Evolutionary conservation across 2,113 vertebrate species (phyloP).

Genomic region (Indri indri): DNA sequence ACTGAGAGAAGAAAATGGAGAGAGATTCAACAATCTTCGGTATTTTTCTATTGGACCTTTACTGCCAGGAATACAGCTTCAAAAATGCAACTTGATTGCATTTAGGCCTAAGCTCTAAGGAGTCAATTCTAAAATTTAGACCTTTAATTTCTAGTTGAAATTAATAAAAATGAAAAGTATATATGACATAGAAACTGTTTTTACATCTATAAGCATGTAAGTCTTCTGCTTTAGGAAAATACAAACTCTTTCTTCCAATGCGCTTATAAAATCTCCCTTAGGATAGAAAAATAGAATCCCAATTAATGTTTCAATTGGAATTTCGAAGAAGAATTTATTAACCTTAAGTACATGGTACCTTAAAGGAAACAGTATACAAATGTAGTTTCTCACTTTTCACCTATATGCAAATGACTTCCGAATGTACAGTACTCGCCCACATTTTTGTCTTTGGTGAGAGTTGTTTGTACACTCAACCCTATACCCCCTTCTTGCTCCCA

Average conservation of each 20-base stretch:
- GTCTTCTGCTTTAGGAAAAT: background rate
- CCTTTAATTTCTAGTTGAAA: constrained; percentile 13
- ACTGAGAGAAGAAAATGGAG: background rate
- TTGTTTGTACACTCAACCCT: background rate
- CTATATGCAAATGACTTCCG: background rate
- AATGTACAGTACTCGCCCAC: background rate
- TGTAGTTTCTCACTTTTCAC: background rate
- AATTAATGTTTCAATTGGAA: background rate
- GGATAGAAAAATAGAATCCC: background rate
- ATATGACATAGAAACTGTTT: background rate
- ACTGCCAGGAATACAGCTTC: background rate
- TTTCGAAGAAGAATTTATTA: background rate
- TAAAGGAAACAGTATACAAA: background rate
- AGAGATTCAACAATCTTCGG: background rate
- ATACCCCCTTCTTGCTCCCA: background rate
- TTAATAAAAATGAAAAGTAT: background rate
- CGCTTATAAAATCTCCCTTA: constrained; percentile 5
- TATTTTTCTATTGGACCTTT: background rate
- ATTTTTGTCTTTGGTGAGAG: background rate
- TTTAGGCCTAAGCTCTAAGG: background rate
- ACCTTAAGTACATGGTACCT: background rate
- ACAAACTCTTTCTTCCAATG: background rate
- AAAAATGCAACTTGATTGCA: background rate
- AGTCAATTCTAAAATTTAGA: background rate
- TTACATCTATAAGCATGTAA: background rate